Base-by-base conservation (phyloP, 2,797 vertebrate genomes). In the Pelobates cultripes region DNA sequence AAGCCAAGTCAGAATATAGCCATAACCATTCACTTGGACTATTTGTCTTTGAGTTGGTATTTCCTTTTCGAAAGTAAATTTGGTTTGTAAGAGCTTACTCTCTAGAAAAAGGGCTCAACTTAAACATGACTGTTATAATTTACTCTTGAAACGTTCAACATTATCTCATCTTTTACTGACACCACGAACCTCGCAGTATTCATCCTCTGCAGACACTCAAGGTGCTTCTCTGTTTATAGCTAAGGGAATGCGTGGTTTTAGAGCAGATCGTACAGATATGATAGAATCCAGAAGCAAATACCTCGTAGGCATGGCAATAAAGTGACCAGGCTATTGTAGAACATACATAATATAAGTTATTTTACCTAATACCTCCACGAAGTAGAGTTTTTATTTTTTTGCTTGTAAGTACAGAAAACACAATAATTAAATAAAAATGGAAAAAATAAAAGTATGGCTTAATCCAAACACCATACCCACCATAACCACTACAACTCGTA, bases 81-180 rank as follows among this genome's bases (percentile, higher is more conserved):
- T 73, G 63, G 76, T 71, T 78, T 84, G 68, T 66, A 79, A 79
- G 77, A 79, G 67, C 55, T 69, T 63, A 63, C 77, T 84, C 72
- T 66, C 71, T 79, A 79, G 51, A 44, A 79, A 75, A 51, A 75
- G 76, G 70, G 40, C 61, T 71, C 53, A 79, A 43, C 55, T 79
- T 79, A 74, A 60, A 79, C 77, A 74, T 71, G 72, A 79, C 70
- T 79, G 82, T 84, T 84, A 84, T 84, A 77, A 79, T 84, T 84
- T 84, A 75, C 72, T 51, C 43, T 44, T 79, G 77, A 43, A 83
- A 53, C 75, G n/a, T 45, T 51, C 47, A 51, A 51, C 10, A 51
- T 70, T 75, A 64, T 64, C 75, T 70, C 66, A 75, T 84, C 41
- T 75, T 73, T 71, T 75, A 47, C 82, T 79, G 82, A 75, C 82